Percentiles rank a stretch among this genome's conserved stretches.
Conservation (phyloP, 2,888 invertebrate species). For the Microctonus brassicae region DNA sequence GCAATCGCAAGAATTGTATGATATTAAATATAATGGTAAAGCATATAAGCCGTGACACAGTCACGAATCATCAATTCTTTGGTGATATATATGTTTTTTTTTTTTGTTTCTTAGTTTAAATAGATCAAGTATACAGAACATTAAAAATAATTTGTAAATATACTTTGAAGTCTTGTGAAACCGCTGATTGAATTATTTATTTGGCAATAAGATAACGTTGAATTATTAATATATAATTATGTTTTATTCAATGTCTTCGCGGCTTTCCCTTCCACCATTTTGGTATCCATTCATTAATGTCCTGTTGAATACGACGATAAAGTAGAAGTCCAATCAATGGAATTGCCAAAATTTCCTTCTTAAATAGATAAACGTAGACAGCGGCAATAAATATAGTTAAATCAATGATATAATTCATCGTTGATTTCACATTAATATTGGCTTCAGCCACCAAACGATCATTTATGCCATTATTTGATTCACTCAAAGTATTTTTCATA, state of each 20-base stretch:
- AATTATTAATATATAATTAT: conserved; percentile 3
- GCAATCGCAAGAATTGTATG: conserved; percentile 3
- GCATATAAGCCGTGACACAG: conserved; percentile 17
- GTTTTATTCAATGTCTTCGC: conserved; percentile 22
- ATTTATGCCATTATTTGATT: conserved; percentile 34
- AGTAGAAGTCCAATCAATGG: conserved; percentile 83
- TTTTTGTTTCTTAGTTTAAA: neutral
- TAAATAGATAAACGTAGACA: conserved; percentile 85
- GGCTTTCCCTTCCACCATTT: conserved; percentile 48
- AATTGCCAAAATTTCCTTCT: conserved; percentile 83
- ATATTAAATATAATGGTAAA: conserved; percentile 6
- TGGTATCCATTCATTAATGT: conserved; percentile 67
- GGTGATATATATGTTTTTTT: conserved; percentile 9
- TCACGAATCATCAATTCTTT: conserved; percentile 19
- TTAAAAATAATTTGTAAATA: neutral
- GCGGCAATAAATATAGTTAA: conserved; percentile 81
- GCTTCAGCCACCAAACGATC: conserved; percentile 76
- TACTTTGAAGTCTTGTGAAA: conserved; percentile 22
- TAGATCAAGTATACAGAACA: neutral
- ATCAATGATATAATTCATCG: conserved; percentile 81
- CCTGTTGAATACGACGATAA: conserved; percentile 82
- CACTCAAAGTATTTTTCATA: conserved; percentile 7
- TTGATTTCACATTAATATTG: conserved; percentile 78
- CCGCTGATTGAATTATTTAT: neutral
- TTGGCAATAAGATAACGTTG: conserved; percentile 3